Base-by-base conservation (phyloP, 2,113 vertebrate species). In the Girardinichthys multiradiatus region DNA sequence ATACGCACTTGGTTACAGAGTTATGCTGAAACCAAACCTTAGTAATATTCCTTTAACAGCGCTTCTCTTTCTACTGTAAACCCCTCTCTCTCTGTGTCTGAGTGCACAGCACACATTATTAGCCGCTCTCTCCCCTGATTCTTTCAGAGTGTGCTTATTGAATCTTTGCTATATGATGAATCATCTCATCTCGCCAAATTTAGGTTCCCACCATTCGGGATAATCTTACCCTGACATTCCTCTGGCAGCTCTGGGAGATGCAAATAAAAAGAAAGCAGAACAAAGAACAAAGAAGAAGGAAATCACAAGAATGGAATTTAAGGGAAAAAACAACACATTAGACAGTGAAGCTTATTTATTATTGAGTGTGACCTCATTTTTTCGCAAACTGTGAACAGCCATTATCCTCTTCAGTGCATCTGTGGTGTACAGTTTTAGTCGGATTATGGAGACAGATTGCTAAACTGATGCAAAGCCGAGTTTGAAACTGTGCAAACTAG, bases 311-410 rank as follows among this genome's bases (percentile, higher is more conserved):
- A 84, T 73, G 69, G 69, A 77, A 78, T 86, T 61, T 75, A 82
- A 79, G 84, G 70, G 61, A 66, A 65, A 73, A 70, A 83, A 58
- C 81, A 67, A 10, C 19, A 62, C 77, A 80, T 68, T 63, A 68
- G 73, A 84, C 42, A 3, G 60, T 48, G 30, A 61, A 48, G 57
- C 69, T 79, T 77, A 84, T 69, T 81, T 72, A 68, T 83, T 68
- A 82, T 76, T 87, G 70, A 84, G 77, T 72, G 81, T 90, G 90
- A 89, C 84, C 86, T 88, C 83, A 72, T 88, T 87, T 80, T 54
- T 24, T 54, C n/a, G 24, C 59, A 77, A 83, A 77, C 79, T 64
- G 29, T 70, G 68, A 83, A 86, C 67, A 80, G 72, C 79, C 74
- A 71, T 74, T 58, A 51, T 77, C 77, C 80, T 76, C 64, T 78